These are phyloP conservation scores for Geotrupes spiniger DNA, from an alignment of 2,888 invertebrate genomes.

Conservation along the genomic window DNA sequence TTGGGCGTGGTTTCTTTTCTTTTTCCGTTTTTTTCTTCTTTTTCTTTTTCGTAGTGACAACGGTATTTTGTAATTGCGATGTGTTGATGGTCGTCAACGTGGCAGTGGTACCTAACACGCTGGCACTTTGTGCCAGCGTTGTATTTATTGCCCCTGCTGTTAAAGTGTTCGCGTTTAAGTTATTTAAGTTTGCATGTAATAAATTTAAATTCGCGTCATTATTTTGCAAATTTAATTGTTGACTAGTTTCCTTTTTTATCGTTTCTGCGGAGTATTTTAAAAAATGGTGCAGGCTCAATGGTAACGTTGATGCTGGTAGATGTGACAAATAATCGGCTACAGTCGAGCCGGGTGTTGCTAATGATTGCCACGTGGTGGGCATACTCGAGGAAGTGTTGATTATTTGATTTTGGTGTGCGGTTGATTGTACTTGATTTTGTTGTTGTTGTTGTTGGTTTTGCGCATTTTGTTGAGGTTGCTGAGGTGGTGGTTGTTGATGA, in stretches of 20 bases:
- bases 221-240: constrained; percentile 35
- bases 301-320: constrained; percentile 68
- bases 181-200: constrained; percentile 36
- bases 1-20: constrained; percentile 79
- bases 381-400: constrained; percentile 49
- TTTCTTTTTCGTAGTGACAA: constrained; percentile 65
- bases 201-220: constrained; percentile 41
- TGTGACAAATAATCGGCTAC: constrained; percentile 84
- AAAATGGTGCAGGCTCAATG: constrained; percentile 78
- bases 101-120: constrained; percentile 51
- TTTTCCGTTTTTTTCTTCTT: constrained; percentile 75
- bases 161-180: constrained; percentile 42
- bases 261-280: constrained; percentile 78
- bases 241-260: constrained; percentile 69
- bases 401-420: constrained; percentile 46
- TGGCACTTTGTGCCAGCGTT: constrained; percentile 24
- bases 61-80: constrained; percentile 40
- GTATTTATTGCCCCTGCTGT: constrained; percentile 37
- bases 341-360: constrained; percentile 65
- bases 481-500: constrained; percentile 21
- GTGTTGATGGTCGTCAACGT: constrained; percentile 50
- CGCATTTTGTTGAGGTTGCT: constrained; percentile 26
- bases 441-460: constrained; percentile 27
- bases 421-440: constrained; percentile 29
- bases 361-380: constrained; percentile 69